Evolutionary conservation across 2,797 vertebrate species (phyloP).

Genomic region (Anomalospiza imberbis): DNA sequence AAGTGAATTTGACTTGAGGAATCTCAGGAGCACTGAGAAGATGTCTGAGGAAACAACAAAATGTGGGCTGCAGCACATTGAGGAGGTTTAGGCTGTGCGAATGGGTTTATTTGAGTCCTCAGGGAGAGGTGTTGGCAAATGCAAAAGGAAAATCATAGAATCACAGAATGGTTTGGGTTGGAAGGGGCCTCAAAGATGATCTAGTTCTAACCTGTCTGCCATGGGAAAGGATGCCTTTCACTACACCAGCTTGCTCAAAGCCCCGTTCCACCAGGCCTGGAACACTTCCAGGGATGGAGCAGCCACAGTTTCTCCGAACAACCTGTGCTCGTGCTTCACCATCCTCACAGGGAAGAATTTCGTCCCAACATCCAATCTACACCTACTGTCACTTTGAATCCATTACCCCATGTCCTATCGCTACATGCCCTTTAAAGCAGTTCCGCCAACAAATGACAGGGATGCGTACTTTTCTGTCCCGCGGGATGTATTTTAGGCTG

Average conservation of each 20-base stretch:
- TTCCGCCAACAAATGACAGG: not conserved
- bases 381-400: not conserved
- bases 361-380: fast-evolving
- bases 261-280: not conserved
- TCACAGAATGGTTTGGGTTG: not conserved
- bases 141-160: not conserved
- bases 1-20: not conserved
- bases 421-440: not conserved
- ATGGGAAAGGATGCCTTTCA: not conserved
- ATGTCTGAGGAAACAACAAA: fast-evolving
- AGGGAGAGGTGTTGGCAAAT: fast-evolving
- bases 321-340: not conserved
- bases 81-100: not conserved
- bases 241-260: too few relatives aligned
- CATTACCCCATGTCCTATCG: fast-evolving
- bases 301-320: not conserved
- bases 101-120: not conserved
- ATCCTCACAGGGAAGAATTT: not conserved
- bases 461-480: fast-evolving
- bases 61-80: fast-evolving
- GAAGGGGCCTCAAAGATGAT: not conserved
- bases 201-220: not conserved
- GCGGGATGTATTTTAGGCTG: not conserved
- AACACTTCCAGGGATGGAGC: not conserved
- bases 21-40: not conserved